A percentile compares a stretch with the other conserved stretches of the same genome.
Conservation (phyloP, 2,113 vertebrate genomes). For the Choloepus hoffmanni region DNA sequence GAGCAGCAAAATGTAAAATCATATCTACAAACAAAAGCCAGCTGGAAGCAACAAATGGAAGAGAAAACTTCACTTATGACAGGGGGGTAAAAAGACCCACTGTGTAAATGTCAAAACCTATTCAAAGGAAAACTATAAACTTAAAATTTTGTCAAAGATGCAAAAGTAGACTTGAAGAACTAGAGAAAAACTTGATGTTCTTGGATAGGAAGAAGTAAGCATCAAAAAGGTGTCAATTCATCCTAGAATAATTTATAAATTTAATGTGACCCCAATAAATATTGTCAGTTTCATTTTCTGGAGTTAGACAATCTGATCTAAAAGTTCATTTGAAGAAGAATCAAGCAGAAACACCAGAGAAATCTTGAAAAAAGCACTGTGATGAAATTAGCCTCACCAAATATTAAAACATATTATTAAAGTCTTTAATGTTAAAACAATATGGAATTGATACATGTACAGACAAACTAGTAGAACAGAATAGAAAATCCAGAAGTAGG, state of each 20-base stretch:
- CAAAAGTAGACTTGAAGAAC: neutral
- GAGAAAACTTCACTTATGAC: neutral
- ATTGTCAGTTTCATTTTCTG: neutral
- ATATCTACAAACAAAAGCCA: neutral
- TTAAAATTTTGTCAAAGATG: neutral
- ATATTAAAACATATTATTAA: neutral
- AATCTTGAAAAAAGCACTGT: neutral
- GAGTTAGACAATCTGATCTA: neutral
- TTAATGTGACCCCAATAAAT: neutral
- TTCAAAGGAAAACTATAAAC: neutral
- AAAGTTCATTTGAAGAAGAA: neutral
- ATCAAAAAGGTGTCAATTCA: neutral
- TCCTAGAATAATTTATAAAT: constrained; percentile 25
- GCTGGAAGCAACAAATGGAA: neutral
- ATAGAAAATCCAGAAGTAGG: neutral
- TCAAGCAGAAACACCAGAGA: neutral
- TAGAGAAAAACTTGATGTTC: neutral
- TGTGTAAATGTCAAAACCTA: neutral
- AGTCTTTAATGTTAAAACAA: neutral
- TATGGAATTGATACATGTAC: neutral
- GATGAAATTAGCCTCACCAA: neutral
- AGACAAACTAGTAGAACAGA: neutral
- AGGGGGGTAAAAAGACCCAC: neutral
- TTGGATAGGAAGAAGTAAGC: neutral
- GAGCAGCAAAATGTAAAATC: neutral